phyloP scores from a whole-genome alignment of 1,140 invertebrate species.

The Belonocnema kinseyi region DNA sequence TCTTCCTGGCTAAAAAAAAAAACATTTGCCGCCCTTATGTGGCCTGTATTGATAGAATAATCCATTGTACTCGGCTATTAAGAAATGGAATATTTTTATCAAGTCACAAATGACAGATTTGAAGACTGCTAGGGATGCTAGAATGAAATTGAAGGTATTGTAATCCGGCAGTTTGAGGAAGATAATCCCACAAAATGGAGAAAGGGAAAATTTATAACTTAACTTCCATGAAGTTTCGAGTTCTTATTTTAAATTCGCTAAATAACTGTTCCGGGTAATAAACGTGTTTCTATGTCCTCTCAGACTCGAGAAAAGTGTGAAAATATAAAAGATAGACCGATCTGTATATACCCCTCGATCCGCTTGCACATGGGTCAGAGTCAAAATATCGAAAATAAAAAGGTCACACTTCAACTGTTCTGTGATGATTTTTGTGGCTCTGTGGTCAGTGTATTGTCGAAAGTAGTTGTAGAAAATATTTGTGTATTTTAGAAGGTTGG shows the following conservation, averaged over 20 bases:
- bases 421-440: background rate
- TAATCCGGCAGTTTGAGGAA: background rate
- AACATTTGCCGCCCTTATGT: constrained; percentile 21
- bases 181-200: background rate
- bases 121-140: background rate
- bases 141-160: constrained; percentile 32
- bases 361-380: constrained; percentile 13
- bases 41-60: constrained; percentile 24
- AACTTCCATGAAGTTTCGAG: constrained; percentile 29
- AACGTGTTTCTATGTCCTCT: constrained; percentile 22
- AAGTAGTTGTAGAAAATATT: too few relatives aligned
- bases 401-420: background rate
- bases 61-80: constrained; percentile 46
- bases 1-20: background rate
- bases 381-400: background rate
- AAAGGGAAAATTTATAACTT: constrained; percentile 16
- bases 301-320: background rate
- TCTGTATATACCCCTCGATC: constrained; percentile 23
- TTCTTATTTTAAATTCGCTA: constrained; percentile 21
- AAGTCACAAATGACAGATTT: constrained; percentile 64
- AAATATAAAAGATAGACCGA: constrained; percentile 9
- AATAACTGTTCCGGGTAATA: constrained; percentile 7
- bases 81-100: constrained; percentile 65
- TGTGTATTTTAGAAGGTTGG: too few relatives aligned
- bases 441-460: background rate